Evolutionary conservation across 2,888 invertebrate genomes (phyloP).

Genomic region (Drosophila borealis): DNA sequence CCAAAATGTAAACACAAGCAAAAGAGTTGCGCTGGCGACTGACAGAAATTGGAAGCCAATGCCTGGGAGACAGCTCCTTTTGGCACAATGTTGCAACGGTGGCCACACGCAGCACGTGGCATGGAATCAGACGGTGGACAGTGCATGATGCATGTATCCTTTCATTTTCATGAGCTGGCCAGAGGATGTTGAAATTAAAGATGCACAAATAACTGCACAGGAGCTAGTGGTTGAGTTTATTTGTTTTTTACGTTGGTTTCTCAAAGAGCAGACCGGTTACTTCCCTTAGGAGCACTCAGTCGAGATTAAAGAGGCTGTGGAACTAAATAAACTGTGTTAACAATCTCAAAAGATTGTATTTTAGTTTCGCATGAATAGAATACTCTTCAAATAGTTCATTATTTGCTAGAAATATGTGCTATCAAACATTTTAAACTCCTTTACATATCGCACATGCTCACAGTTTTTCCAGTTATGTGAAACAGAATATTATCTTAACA

Average conservation of each 20-base stretch:
- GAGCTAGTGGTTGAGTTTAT: not conserved
- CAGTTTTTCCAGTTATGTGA: too few relatives aligned
- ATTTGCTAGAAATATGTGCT: too few relatives aligned
- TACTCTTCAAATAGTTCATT: too few relatives aligned
- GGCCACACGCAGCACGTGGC: slow-evolving; percentile 20
- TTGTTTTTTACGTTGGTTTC: not conserved
- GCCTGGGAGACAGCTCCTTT: slow-evolving; percentile 9
- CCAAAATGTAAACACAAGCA: slow-evolving; percentile 46
- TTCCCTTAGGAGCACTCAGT: too few relatives aligned
- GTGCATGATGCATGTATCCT: slow-evolving; percentile 18
- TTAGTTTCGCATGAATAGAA: too few relatives aligned
- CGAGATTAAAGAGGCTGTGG: too few relatives aligned
- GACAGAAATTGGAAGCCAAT: slow-evolving; percentile 55
- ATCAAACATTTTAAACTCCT: too few relatives aligned
- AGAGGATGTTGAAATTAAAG: slow-evolving; percentile 8
- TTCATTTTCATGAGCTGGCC: slow-evolving; percentile 8
- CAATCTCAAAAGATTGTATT: too few relatives aligned
- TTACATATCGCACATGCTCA: too few relatives aligned
- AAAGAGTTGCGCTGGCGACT: slow-evolving; percentile 36
- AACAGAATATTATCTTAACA: too few relatives aligned
- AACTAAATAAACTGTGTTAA: too few relatives aligned
- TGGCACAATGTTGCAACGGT: slow-evolving; percentile 27
- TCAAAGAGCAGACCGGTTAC: too few relatives aligned
- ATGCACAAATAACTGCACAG: slow-evolving; percentile 12
- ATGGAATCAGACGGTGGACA: slow-evolving; percentile 21